phyloP scores from a whole-genome alignment of 37 sponge, comb jelly and placozoan genomes.

The Eunapius fragilis region DNA sequence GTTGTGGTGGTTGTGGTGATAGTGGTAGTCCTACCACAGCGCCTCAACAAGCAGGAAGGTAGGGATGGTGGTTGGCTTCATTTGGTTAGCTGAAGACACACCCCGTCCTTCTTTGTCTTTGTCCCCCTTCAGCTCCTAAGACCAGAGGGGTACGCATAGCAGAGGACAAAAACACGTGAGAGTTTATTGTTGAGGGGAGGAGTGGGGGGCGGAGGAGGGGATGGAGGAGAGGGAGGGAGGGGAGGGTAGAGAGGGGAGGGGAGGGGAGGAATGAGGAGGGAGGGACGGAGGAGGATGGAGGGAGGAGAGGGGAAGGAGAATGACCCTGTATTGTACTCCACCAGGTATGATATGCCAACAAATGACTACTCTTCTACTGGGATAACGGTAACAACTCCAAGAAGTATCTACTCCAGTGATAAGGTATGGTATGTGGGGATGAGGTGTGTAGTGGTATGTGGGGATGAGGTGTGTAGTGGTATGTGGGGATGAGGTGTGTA shows the following conservation, averaged over 20 bases:
- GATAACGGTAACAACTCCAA: not conserved
- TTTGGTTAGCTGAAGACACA: not conserved
- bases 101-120: not conserved
- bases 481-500: too few species aligned
- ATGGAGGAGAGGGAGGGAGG: too few species aligned
- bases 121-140: not conserved
- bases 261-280: too few species aligned
- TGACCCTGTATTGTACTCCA: too few species aligned
- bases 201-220: too few species aligned
- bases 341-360: not conserved
- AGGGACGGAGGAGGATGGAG: too few species aligned
- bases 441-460: too few species aligned
- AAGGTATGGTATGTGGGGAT: too few species aligned
- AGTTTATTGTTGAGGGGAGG: too few species aligned
- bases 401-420: not conserved
- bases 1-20: not conserved
- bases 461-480: too few species aligned
- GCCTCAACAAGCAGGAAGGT: not conserved
- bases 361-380: not conserved
- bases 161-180: not conserved
- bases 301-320: too few species aligned
- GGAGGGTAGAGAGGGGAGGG: too few species aligned
- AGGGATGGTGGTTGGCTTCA: not conserved
- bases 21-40: not conserved
- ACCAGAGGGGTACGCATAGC: not conserved